Conservation (phyloP, 2,113 vertebrate species). For the Puffinus mauretanicus region DNA sequence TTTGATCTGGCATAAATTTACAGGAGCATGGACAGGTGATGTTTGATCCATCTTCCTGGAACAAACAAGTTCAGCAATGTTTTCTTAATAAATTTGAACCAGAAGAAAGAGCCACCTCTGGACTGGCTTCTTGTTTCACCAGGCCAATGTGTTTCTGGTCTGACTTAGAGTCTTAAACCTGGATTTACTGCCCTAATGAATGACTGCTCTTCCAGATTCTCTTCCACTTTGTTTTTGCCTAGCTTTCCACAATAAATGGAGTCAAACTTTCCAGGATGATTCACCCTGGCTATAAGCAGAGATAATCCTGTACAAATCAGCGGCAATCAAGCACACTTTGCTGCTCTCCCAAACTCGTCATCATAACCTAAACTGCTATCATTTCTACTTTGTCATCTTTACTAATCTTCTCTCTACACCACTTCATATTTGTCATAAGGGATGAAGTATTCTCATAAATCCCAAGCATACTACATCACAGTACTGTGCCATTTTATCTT, state of each 20-base stretch:
- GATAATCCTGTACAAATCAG: background rate
- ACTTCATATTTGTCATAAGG: background rate
- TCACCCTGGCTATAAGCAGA: background rate
- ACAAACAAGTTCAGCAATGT: background rate
- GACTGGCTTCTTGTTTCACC: background rate
- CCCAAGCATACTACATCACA: background rate
- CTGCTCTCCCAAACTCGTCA: background rate
- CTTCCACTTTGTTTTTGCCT: background rate
- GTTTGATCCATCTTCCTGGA: background rate
- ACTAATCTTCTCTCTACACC: background rate
- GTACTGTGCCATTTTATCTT: background rate
- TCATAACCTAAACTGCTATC: background rate
- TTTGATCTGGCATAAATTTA: background rate
- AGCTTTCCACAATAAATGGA: background rate
- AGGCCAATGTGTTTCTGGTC: background rate
- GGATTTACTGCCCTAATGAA: background rate
- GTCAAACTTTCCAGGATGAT: background rate
- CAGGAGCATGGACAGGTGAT: background rate
- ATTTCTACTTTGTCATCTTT: background rate
- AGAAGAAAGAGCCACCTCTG: background rate
- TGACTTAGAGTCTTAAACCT: background rate
- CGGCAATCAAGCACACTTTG: background rate
- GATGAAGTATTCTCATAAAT: background rate
- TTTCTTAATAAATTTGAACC: background rate
- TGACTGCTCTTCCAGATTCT: background rate